Conservation (phyloP, 2,113 vertebrate species). For the Pluvianellus socialis region DNA sequence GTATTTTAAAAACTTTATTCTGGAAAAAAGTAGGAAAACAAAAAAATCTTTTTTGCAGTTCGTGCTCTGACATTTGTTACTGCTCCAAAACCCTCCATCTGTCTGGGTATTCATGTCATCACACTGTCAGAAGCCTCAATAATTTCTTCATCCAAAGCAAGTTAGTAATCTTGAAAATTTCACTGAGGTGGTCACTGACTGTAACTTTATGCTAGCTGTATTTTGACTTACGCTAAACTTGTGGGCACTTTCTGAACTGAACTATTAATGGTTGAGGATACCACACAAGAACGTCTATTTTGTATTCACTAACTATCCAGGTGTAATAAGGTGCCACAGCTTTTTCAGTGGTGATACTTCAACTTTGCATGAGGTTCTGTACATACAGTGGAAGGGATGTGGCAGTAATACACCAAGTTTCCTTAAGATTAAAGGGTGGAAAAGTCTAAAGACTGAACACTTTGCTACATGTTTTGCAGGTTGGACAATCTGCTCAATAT, state of each 20-base stretch:
- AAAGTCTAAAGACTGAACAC: conserved; percentile 69
- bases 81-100: not conserved
- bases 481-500: conserved; percentile 99
- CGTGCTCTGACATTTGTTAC: rapidly evolving
- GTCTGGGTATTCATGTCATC: not conserved
- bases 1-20: not conserved
- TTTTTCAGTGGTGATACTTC: not conserved
- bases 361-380: not conserved
- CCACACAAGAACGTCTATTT: not conserved
- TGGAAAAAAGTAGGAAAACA: not conserved
- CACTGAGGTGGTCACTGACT: not conserved
- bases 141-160: not conserved
- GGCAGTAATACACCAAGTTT: conserved; percentile 14
- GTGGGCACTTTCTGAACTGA: not conserved
- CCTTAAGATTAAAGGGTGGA: not conserved
- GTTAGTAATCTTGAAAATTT: not conserved
- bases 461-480: conserved; percentile 85
- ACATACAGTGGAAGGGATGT: not conserved
- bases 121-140: not conserved
- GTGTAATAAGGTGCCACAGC: not conserved
- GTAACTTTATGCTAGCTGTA: not conserved
- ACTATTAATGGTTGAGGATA: not conserved
- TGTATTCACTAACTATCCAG: not conserved
- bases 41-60: not conserved
- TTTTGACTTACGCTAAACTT: not conserved